Percentiles rank a stretch among this genome's conserved stretches.
Evolutionary conservation across 2,888 invertebrate species (phyloP).

Genomic region (Pristionchus arcanus): DNA sequence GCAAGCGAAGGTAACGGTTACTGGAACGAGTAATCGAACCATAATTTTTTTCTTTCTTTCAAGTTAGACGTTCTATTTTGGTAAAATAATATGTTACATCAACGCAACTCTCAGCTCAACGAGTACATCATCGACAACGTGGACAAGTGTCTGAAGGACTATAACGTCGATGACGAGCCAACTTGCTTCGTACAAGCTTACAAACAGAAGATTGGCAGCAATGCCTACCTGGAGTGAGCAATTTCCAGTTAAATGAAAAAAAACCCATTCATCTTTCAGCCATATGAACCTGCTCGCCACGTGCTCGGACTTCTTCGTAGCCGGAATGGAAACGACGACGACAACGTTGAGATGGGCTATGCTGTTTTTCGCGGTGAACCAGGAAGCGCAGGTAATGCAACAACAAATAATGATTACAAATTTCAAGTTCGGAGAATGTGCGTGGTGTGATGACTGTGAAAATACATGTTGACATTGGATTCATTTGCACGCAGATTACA

Average conservation of each 20-base stretch:
- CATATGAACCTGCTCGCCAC: background rate
- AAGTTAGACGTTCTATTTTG: background rate
- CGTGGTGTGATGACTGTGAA: too few relatives aligned
- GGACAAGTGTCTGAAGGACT: background rate
- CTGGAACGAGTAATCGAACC: too few relatives aligned
- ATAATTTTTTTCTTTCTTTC: background rate
- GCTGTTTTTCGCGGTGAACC: background rate
- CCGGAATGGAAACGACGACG: slow-evolving; percentile 19
- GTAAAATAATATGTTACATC: background rate
- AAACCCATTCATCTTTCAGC: background rate
- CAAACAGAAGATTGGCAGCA: slow-evolving; percentile 14
- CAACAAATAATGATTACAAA: background rate
- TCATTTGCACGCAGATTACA: too few relatives aligned
- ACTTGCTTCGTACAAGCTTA: slow-evolving; percentile 48
- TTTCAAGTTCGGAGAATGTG: too few relatives aligned
- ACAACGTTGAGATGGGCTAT: slow-evolving; percentile 32
- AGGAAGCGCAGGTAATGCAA: background rate
- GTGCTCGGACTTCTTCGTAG: background rate
- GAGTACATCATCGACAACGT: slow-evolving; percentile 20
- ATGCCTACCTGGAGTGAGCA: background rate
- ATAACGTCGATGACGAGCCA: slow-evolving; percentile 36
- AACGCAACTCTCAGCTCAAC: background rate
- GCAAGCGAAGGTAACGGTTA: background rate
- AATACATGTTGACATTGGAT: too few relatives aligned
- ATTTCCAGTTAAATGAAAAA: too few relatives aligned